Evolutionary conservation across 1,140 invertebrate species (phyloP).

Genomic region (Atta cephalotes): DNA sequence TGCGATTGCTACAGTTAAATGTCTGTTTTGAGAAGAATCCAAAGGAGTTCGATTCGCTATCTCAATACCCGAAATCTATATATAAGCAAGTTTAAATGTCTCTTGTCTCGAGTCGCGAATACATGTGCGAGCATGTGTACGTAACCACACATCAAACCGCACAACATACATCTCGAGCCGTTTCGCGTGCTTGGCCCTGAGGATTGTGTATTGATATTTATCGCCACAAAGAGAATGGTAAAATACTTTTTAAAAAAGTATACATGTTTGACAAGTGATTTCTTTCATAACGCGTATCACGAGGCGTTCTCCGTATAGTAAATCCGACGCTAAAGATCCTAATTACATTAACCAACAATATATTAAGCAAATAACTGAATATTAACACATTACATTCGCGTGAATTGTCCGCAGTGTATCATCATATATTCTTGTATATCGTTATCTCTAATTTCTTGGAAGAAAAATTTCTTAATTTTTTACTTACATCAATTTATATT

Average conservation of each 20-base stretch:
- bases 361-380: slow-evolving; percentile 30
- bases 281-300: slow-evolving; percentile 9
- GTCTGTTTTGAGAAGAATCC: too few relatives aligned
- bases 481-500: not conserved
- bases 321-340: slow-evolving; percentile 34
- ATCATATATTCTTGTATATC: not conserved
- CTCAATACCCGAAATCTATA: too few relatives aligned
- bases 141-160: too few relatives aligned
- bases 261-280: not conserved
- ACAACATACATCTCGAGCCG: too few relatives aligned
- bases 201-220: too few relatives aligned
- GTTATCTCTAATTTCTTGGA: slow-evolving; percentile 18
- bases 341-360: slow-evolving; percentile 39
- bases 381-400: slow-evolving; percentile 26
- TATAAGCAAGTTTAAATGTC: too few relatives aligned
- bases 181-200: too few relatives aligned
- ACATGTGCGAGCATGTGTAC: too few relatives aligned
- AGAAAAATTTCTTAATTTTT: not conserved
- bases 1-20: too few relatives aligned
- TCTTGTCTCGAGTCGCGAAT: too few relatives aligned
- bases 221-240: not conserved
- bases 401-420: not conserved
- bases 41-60: too few relatives aligned
- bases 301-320: not conserved
- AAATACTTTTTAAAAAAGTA: not conserved